Base-by-base conservation (phyloP, 2,113 vertebrate genomes). In the Passer domesticus region DNA sequence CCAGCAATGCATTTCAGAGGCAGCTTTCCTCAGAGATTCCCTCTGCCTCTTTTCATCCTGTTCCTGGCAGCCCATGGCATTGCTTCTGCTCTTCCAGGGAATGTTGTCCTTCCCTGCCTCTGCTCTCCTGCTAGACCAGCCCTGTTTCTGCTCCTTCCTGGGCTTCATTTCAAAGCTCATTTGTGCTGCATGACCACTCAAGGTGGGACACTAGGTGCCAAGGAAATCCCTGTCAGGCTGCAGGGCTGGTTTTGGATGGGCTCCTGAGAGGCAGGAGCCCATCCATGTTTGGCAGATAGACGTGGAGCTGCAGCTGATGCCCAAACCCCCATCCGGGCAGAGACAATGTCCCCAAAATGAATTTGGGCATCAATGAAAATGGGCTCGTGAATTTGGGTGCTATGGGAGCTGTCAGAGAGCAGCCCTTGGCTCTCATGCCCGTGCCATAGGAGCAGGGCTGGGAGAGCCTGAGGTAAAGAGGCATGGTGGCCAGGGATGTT, bases 401-500 rank as follows among this genome's bases (percentile, higher is more conserved):
- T 74, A 1, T 7, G 12, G 63, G 30, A 78, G 60, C 28, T 64
- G 33, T 2, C 44, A 72, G 67, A 73, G 39, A 46, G 30, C 44
- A 56, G 24, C 30, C 30, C 10, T 19, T 1, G 0, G 31, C 39
- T 33, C 39, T 24, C 1, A 6, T 24, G 11, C 24, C 25, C 0
- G 0, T 39, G 37, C 17, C 25, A 4, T 28, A 14, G 43, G 24
- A 69, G 6, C 1, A 15, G 23, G 15, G 9, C 33, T 27, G 23
- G 23, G 22, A 85, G 28, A 50, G 7, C 56, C 66, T 50, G 37
- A 75, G 43, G 24, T 39, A 47, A 60, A 56, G 23, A n/a, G 31
- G 49, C 0, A 0, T 10, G 17, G 30, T 70, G 63, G 15, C 37
- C 39, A 16, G 19, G 43, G 22, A 22, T 0, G 0, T 39, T 43